A percentile compares a stretch with the other conserved stretches of the same genome.
Evolutionary conservation across 2,113 vertebrate species (phyloP).

Genomic region (Anguilla rostrata): DNA sequence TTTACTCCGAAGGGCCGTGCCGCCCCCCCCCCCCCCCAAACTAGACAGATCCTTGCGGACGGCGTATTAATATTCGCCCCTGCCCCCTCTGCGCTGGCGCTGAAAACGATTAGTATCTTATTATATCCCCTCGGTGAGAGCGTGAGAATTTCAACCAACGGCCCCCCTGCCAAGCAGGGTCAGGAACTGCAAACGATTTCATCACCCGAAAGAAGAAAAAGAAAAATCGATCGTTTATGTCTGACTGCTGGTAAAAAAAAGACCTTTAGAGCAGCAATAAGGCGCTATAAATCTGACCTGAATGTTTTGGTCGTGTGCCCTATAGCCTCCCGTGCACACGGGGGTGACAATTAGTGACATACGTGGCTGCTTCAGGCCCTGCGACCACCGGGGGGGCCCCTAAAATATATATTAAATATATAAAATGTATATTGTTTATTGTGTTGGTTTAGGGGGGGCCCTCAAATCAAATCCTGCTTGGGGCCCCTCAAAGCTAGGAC

Average conservation of each 20-base stretch:
- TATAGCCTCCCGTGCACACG: not conserved
- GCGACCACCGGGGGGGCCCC: no score
- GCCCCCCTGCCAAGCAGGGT: not conserved
- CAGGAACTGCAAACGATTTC: not conserved
- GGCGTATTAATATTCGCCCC: not conserved
- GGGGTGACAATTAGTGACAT: no score
- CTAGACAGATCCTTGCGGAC: not conserved
- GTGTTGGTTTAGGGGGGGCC: no score
- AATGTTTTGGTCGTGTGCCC: not conserved
- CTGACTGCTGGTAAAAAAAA: not conserved
- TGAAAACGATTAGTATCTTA: not conserved
- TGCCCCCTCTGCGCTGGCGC: not conserved
- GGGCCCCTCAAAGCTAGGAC: no score
- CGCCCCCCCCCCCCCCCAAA: not conserved
- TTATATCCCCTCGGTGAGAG: not conserved
- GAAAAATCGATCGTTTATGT: conserved; percentile 12
- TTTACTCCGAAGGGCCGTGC: not conserved
- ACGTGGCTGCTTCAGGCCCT: no score
- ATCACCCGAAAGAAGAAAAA: not conserved
- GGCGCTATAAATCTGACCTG: conserved; percentile 9
- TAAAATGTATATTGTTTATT: no score
- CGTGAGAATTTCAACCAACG: not conserved
- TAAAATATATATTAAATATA: no score
- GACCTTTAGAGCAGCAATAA: conserved; percentile 14
- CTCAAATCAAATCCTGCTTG: no score